Percentiles rank a stretch among this genome's conserved stretches.
Evolutionary conservation across 2,888 invertebrate species (phyloP).

Genomic region (Athalia cordata): DNA sequence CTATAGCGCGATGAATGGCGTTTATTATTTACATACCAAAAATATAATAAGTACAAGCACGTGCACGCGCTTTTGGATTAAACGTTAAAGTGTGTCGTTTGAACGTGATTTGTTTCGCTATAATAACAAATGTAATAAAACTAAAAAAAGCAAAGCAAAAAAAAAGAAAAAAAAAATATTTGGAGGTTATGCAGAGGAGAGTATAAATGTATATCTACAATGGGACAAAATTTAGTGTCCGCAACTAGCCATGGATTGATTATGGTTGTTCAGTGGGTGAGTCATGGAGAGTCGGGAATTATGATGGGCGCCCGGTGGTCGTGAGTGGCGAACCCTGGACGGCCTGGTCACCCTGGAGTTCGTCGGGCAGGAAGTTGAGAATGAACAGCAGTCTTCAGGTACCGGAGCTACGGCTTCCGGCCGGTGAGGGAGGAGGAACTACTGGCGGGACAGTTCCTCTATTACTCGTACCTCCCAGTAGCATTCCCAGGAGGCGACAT

Average conservation of each 20-base stretch:
- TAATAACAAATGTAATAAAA: too few relatives aligned
- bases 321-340: conserved; percentile 48
- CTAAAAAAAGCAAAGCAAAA: conserved; percentile 11
- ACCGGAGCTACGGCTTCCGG: conserved; percentile 80
- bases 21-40: too few relatives aligned
- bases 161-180: conserved; percentile 21
- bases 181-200: conserved; percentile 3
- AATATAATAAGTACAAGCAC: too few relatives aligned
- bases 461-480: conserved; percentile 74
- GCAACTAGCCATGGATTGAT: conserved; percentile 45
- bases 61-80: too few relatives aligned
- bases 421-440: conserved; percentile 74
- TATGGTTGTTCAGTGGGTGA: conserved; percentile 54
- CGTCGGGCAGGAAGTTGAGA: conserved; percentile 66
- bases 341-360: conserved; percentile 37
- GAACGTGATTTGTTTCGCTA: too few relatives aligned
- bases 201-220: conserved; percentile 13
- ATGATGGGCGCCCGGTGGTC: conserved; percentile 49
- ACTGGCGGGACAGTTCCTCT: conserved; percentile 62
- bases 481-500: conserved; percentile 80
- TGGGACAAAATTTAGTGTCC: not conserved
- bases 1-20: too few relatives aligned
- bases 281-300: conserved; percentile 52
- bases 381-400: conserved; percentile 78
- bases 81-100: too few relatives aligned